Evolutionary conservation across 2,888 invertebrate species (phyloP), one percentile per base, ranked within the genome.

Genomic region (Polyploca ridens): DNA sequence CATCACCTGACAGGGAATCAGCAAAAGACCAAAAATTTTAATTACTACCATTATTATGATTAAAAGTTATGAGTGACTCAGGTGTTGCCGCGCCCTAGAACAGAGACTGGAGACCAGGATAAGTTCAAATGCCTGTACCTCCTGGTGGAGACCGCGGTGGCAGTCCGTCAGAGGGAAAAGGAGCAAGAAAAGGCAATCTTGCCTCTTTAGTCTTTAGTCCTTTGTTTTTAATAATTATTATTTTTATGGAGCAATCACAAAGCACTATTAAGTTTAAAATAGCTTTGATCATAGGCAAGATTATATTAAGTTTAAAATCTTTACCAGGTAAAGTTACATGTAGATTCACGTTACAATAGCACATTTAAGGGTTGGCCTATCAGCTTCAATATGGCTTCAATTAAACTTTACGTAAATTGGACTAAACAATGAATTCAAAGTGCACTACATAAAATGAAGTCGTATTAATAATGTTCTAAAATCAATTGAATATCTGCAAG

Each of bases 61-160:
- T 65, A 49, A 73, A 59, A 65, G 68, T 8, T 10, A 10, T 54
- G 70, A 76, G 67, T 68, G 67, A 62, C 88, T 79, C 89, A 91
- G 91, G 86, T 89, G 89, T 83, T 89, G 89, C 80, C 87, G 77
- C 72, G 73, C 33, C 54, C 54, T 54, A 71, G 69, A 62, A 67
- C 69, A 60, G 79, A 78, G 63, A 68, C 19, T 19, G 54, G 74
- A 10, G 89, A 89, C 58, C 77, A 76, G 49, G 91, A 91, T 67
- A 79, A 90, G 78, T 91, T 92, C 86, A 90, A 88, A 79, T 89
- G 90, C 67, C 78, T 92, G 44, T 88, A 91, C 65, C 84, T 92
- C 35, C 83, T 92, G 19, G 90, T 91, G 73, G 91, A 92, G 78
- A 90, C 91, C 0, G 91, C 91, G 0, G 88, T 91, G 33, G 90